phyloP scores from a whole-genome alignment of 2,888 invertebrate species.

The Colostygia pectinataria region DNA sequence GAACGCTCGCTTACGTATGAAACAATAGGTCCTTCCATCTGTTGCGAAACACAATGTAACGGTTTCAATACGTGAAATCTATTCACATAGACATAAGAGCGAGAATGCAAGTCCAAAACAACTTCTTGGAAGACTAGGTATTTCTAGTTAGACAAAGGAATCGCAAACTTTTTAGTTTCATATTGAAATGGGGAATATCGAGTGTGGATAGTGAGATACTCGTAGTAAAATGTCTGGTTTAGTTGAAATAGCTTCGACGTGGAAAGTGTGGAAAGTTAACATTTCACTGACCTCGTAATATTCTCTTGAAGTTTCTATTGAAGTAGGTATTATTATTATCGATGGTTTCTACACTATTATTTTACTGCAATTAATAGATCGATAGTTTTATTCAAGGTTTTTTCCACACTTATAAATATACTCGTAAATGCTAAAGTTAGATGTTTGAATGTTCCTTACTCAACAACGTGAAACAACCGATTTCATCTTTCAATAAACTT shows the following conservation, averaged over 20 bases:
- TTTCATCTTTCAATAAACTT: no score
- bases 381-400: no score
- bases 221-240: constrained; percentile 10
- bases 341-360: no score
- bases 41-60: constrained; percentile 15
- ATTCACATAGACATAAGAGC: constrained; percentile 5
- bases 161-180: constrained; percentile 21
- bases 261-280: no score
- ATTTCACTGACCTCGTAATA: no score
- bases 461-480: no score
- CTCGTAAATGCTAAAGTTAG: no score
- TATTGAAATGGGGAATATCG: constrained; percentile 17
- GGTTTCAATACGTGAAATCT: constrained; percentile 3
- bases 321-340: no score
- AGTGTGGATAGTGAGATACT: constrained; percentile 9
- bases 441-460: no score
- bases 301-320: no score
- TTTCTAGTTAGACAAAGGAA: constrained; percentile 21
- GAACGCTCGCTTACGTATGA: constrained; percentile 12
- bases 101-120: constrained; percentile 5
- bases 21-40: constrained; percentile 21
- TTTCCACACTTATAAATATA: no score
- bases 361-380: no score
- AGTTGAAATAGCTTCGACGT: neutral
- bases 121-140: constrained; percentile 13